Evolutionary conservation across 1,140 invertebrate species (phyloP).

Genomic region (Eriosoma lanigerum): DNA sequence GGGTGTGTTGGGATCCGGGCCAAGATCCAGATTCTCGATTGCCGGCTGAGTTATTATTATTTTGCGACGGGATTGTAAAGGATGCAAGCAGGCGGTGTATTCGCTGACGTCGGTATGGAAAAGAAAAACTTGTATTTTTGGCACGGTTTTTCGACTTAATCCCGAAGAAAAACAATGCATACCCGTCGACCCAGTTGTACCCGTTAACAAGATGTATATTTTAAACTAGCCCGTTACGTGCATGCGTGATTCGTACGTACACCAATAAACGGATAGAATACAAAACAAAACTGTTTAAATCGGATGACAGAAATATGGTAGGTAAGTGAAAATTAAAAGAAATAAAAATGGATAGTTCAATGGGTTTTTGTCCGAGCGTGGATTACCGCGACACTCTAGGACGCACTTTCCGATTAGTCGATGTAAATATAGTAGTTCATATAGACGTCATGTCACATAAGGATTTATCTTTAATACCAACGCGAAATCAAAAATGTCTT

Average conservation of each 20-base stretch:
- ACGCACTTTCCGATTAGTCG: not conserved
- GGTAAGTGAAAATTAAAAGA: too few relatives aligned
- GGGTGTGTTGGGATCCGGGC: constrained; percentile 25
- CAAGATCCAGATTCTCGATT: constrained; percentile 40
- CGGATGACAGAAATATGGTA: not conserved
- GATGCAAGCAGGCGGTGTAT: constrained; percentile 9
- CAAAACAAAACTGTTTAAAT: too few relatives aligned
- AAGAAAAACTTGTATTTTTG: constrained; percentile 43
- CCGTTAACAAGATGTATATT: constrained; percentile 7
- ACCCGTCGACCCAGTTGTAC: not conserved
- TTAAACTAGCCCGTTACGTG: not conserved
- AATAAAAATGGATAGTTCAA: not conserved
- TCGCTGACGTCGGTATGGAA: constrained; percentile 36
- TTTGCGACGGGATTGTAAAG: constrained; percentile 15
- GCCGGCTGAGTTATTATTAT: constrained; percentile 43
- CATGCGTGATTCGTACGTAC: too few relatives aligned
- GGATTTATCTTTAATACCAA: not conserved
- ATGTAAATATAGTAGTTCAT: not conserved
- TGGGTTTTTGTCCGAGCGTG: not conserved
- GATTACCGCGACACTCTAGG: not conserved
- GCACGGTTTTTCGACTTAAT: constrained; percentile 28
- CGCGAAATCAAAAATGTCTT: not conserved
- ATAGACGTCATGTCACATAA: not conserved
- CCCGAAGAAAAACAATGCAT: constrained; percentile 25
- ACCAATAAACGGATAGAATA: too few relatives aligned